Conservation (phyloP, 2,888 invertebrate species). For the Pteria penguin region DNA sequence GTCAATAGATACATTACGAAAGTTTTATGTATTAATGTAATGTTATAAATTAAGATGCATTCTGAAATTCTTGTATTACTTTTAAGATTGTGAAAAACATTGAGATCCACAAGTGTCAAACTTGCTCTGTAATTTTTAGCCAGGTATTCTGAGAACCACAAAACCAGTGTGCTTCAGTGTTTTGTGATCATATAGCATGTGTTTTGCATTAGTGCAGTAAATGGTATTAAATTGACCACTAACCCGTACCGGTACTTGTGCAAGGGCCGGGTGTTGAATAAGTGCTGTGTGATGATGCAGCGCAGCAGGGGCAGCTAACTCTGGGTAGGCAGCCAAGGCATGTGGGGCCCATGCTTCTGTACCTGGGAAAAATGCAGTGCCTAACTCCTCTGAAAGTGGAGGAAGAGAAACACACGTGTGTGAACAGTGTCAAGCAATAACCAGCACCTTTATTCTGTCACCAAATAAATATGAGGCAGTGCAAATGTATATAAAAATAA, state of each 20-base stretch:
- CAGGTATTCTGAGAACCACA: no score
- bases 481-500: no score
- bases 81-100: not conserved
- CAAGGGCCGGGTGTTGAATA: constrained; percentile 95
- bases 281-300: constrained; percentile 84
- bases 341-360: constrained; percentile 95
- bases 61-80: no score
- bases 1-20: no score
- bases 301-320: constrained; percentile 85
- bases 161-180: no score
- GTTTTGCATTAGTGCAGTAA: constrained; percentile 53
- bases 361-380: constrained; percentile 91
- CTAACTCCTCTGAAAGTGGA: constrained; percentile 86
- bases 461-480: no score
- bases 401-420: constrained; percentile 47
- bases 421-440: constrained; percentile 29
- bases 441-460: constrained; percentile 12
- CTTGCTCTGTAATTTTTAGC: no score
- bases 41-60: no score
- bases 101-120: not conserved
- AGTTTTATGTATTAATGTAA: no score
- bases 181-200: not conserved
- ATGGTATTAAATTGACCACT: constrained; percentile 56
- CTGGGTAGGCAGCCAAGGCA: constrained; percentile 80
- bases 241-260: constrained; percentile 86